Conservation (phyloP, 1,140 invertebrate species). For the Aphelenchoides avenae region DNA sequence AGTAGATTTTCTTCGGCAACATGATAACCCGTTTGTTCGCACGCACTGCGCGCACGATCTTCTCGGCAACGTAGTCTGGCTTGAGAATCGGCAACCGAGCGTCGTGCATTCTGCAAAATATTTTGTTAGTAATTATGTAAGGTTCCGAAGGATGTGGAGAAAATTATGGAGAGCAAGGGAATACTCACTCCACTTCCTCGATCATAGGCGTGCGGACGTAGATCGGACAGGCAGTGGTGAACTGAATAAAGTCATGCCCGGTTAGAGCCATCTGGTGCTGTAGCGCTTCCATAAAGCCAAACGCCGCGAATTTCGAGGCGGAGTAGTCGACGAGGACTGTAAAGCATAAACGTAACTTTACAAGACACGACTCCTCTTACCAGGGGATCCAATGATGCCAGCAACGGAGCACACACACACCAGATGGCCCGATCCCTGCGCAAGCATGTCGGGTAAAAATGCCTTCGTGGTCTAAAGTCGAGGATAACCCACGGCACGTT, state of each 20-base stretch:
- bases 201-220: conserved; percentile 80
- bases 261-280: conserved; percentile 68
- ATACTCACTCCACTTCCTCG: conserved; percentile 66
- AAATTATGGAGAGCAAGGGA: too few relatives aligned
- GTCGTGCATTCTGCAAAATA: conserved; percentile 16
- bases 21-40: conserved; percentile 19
- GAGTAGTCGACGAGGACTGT: conserved; percentile 28
- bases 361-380: too few relatives aligned
- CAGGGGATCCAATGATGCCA: conserved; percentile 70
- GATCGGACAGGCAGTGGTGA: conserved; percentile 76
- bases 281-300: conserved; percentile 71
- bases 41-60: conserved; percentile 12
- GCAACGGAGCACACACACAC: conserved; percentile 78
- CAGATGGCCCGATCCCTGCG: conserved; percentile 73
- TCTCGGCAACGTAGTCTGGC: conserved; percentile 19
- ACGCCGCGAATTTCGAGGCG: conserved; percentile 75
- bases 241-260: conserved; percentile 67
- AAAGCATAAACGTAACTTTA: too few relatives aligned
- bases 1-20: conserved; percentile 8
- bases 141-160: too few relatives aligned
- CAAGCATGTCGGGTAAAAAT: conserved; percentile 76
- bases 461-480: conserved; percentile 69
- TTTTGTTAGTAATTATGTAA: conserved; percentile 1
- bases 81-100: not conserved
- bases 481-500: too few relatives aligned